Evolutionary conservation across 2,113 vertebrate species (phyloP).

Genomic region (Plestiodon gilberti): DNA sequence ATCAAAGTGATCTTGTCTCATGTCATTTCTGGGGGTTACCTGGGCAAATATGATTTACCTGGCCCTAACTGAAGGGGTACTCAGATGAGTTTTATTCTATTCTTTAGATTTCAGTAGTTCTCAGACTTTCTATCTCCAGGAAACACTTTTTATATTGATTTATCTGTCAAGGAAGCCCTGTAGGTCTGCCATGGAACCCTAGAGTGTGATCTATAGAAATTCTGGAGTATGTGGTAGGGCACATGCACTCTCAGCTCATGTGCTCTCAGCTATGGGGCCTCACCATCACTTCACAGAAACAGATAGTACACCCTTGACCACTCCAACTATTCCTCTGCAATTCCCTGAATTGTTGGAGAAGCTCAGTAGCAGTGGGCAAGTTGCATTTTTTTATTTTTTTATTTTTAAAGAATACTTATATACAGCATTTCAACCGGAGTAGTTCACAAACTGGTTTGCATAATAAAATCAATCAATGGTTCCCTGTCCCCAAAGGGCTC

Average conservation of each 20-base stretch:
- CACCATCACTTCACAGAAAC: neutral
- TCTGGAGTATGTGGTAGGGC: neutral
- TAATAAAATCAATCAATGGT: no score
- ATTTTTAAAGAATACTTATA: no score
- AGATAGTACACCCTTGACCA: neutral
- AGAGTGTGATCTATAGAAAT: neutral
- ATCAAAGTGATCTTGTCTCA: no score
- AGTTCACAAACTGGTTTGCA: no score
- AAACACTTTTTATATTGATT: neutral
- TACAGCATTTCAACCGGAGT: no score
- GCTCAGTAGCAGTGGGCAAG: neutral
- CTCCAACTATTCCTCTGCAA: neutral
- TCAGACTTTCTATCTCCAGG: neutral
- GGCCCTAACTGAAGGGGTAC: neutral
- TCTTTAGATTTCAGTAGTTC: neutral
- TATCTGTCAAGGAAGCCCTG: neutral
- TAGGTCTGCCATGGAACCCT: neutral
- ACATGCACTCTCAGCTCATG: neutral
- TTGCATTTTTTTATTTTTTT: no score
- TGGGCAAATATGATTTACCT: neutral
- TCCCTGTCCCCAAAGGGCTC: no score
- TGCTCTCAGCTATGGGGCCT: neutral
- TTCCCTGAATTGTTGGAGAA: neutral
- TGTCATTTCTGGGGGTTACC: no score
- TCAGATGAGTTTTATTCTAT: neutral